Evolutionary conservation across 2,888 invertebrate species (phyloP).

Genomic region (Ophion obscuratus): DNA sequence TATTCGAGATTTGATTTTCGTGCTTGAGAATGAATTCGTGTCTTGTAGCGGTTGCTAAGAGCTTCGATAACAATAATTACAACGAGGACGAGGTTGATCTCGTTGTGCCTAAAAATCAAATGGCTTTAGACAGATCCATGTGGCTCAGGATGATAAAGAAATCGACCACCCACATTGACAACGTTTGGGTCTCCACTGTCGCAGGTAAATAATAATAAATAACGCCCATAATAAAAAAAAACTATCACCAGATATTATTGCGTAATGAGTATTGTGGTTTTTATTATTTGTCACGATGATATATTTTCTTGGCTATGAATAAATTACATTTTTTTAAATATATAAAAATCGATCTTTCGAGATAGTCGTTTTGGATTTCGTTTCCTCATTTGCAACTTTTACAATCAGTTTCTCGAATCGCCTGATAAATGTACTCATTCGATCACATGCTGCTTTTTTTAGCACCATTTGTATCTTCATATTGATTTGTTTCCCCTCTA

Average conservation of each 20-base stretch:
- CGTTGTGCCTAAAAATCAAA: constrained; percentile 71
- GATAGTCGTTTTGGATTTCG: no score
- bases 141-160: constrained; percentile 71
- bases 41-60: constrained; percentile 26
- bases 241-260: no score
- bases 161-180: constrained; percentile 84
- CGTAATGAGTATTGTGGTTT: no score
- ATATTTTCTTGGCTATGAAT: no score
- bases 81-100: constrained; percentile 74
- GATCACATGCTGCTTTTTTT: no score
- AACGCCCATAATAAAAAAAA: neutral
- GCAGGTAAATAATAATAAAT: constrained; percentile 83
- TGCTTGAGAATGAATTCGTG: neutral
- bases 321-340: neutral
- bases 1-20: neutral
- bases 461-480: no score
- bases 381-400: no score
- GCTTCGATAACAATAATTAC: constrained; percentile 50
- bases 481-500: no score
- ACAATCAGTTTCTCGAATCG: no score
- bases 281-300: no score
- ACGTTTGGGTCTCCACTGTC: constrained; percentile 87
- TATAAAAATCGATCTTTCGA: neutral
- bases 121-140: constrained; percentile 72
- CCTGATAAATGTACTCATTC: no score